Evolutionary conservation across 2,113 vertebrate genomes (phyloP).

Genomic region (Odobenus rosmarus): DNA sequence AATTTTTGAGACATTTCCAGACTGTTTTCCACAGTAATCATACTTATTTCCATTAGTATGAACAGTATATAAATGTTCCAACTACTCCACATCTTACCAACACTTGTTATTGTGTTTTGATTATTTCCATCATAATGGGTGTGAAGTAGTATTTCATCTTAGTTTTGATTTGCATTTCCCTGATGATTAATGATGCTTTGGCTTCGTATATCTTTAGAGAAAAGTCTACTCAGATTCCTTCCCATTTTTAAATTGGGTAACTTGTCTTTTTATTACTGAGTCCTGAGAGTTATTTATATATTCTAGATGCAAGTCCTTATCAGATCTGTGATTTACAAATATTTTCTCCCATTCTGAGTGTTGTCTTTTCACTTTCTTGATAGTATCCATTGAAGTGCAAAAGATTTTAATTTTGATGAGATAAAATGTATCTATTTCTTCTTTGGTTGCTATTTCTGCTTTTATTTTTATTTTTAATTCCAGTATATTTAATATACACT

Average conservation of each 20-base stretch:
- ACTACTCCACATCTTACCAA: background rate
- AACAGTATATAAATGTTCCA: background rate
- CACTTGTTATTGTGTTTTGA: background rate
- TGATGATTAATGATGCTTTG: background rate
- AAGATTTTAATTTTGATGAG: background rate
- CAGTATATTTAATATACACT: background rate
- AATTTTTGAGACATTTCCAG: background rate
- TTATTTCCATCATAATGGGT: background rate
- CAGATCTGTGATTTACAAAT: background rate
- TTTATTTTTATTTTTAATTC: background rate
- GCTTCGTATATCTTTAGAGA: background rate
- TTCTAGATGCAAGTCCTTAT: background rate
- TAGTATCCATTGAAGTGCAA: background rate
- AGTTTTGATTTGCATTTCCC: background rate
- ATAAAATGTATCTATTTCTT: background rate
- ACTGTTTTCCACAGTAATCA: background rate
- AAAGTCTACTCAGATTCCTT: background rate
- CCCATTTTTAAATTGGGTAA: background rate
- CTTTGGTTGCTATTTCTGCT: background rate
- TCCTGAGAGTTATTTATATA: background rate
- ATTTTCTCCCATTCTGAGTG: background rate
- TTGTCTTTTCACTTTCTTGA: background rate
- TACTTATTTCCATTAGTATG: background rate
- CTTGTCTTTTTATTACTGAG: background rate
- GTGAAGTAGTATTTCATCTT: background rate